Conservation (phyloP, 2,797 vertebrate genomes). For the Staurois parvus region DNA sequence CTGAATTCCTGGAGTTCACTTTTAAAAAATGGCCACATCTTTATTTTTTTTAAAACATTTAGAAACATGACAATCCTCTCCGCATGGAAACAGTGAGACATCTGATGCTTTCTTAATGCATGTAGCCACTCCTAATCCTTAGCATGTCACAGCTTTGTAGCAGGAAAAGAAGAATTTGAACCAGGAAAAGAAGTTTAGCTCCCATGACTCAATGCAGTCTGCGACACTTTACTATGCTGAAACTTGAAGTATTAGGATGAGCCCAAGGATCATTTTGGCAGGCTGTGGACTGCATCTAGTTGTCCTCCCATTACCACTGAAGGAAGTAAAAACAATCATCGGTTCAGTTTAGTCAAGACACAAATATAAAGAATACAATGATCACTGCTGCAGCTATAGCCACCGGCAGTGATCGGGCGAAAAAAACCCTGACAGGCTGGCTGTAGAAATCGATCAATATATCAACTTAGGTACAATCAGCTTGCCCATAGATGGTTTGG, state of each 20-base stretch:
- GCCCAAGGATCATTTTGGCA: background rate
- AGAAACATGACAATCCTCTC: no score
- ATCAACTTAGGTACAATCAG: no score
- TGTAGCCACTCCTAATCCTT: background rate
- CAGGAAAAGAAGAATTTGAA: background rate
- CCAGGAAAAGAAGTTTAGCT: background rate
- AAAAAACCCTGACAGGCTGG: no score
- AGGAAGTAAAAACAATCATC: background rate
- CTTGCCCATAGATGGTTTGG: no score
- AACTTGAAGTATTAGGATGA: background rate
- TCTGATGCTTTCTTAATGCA: background rate
- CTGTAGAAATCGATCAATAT: no score
- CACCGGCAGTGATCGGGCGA: no score
- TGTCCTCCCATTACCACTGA: no score
- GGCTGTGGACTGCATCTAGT: background rate
- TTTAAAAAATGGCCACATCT: background rate
- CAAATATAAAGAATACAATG: no score
- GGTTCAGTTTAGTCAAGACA: background rate
- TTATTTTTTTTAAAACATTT: no score
- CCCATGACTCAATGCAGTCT: background rate
- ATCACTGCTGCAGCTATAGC: no score
- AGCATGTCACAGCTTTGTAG: background rate
- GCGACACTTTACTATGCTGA: background rate
- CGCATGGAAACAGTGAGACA: background rate
- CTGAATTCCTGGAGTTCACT: no score